Conservation (phyloP, 2,888 invertebrate genomes). For the Neocrepidodera transversa region DNA sequence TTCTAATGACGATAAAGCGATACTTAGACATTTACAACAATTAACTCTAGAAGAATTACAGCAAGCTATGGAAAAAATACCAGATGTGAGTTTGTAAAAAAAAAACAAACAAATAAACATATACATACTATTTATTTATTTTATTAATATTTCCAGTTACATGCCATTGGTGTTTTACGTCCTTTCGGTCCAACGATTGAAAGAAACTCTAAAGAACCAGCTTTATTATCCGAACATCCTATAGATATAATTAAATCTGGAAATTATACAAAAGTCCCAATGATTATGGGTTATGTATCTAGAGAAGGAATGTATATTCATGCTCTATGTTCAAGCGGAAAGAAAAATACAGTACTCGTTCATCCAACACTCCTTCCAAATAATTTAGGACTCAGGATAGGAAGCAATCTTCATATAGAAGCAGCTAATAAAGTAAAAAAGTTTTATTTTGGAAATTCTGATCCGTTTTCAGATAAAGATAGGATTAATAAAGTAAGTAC, state of each 20-base stretch:
- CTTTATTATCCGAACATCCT: constrained; percentile 52
- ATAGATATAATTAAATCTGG: constrained; percentile 49
- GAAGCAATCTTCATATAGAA: constrained; percentile 40
- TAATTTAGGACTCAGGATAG: constrained; percentile 44
- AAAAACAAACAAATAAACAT: no score
- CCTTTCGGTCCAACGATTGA: constrained; percentile 48
- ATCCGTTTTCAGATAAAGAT: constrained; percentile 39
- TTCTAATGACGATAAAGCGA: constrained; percentile 52
- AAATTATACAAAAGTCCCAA: constrained; percentile 53
- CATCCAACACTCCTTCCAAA: constrained; percentile 45
- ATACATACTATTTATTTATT: no score
- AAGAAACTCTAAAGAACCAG: constrained; percentile 39
- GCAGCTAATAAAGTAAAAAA: constrained; percentile 43
- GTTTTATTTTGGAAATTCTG: constrained; percentile 50
- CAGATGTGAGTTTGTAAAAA: constrained; percentile 43
- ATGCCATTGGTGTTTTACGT: constrained; percentile 28
- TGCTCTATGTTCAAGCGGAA: constrained; percentile 15
- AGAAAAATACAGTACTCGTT: constrained; percentile 36
- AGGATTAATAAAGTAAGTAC: constrained; percentile 49
- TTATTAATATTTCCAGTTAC: constrained; percentile 26
- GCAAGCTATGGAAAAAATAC: constrained; percentile 54
- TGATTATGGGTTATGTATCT: constrained; percentile 53
- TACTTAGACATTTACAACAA: constrained; percentile 56
- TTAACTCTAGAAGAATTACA: constrained; percentile 55
- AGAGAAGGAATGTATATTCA: constrained; percentile 52